Evolutionary conservation across 2,888 invertebrate species (phyloP).

Genomic region (Masnerella sp.): DNA sequence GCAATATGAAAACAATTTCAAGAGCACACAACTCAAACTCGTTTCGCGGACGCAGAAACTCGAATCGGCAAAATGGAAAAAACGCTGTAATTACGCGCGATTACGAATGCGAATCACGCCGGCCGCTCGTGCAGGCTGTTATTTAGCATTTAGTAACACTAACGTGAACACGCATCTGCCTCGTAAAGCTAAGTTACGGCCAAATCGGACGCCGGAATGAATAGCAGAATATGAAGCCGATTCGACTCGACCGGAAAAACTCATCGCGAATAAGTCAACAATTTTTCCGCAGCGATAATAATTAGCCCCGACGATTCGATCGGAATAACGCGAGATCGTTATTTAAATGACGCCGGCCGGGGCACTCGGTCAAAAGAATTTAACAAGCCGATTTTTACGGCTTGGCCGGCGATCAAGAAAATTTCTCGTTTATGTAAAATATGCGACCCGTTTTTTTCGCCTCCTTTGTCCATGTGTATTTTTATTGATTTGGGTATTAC

Average conservation of each 20-base stretch:
- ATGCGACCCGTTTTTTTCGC: no score
- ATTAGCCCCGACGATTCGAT: no score
- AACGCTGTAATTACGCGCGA: conserved; percentile 41
- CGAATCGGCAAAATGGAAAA: conserved; percentile 18
- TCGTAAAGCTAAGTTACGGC: background rate
- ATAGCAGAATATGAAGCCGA: background rate
- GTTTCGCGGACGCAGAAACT: conserved; percentile 23
- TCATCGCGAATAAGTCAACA: no score
- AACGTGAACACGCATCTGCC: conserved; percentile 22
- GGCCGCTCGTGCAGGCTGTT: conserved; percentile 37
- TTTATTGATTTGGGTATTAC: no score
- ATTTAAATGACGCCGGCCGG: no score
- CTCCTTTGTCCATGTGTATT: no score
- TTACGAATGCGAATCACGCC: conserved; percentile 39
- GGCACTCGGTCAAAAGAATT: background rate
- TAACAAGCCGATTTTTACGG: conserved; percentile 9
- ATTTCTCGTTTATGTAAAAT: conserved; percentile 9
- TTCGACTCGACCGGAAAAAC: background rate
- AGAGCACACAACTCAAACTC: no score
- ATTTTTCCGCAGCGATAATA: no score
- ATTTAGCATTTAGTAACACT: conserved; percentile 50
- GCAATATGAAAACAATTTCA: no score
- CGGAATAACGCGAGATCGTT: no score
- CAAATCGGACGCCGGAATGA: background rate
- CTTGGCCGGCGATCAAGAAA: conserved; percentile 10